Conservation (phyloP, 2,113 vertebrate species). For the Poecilia latipinna region DNA sequence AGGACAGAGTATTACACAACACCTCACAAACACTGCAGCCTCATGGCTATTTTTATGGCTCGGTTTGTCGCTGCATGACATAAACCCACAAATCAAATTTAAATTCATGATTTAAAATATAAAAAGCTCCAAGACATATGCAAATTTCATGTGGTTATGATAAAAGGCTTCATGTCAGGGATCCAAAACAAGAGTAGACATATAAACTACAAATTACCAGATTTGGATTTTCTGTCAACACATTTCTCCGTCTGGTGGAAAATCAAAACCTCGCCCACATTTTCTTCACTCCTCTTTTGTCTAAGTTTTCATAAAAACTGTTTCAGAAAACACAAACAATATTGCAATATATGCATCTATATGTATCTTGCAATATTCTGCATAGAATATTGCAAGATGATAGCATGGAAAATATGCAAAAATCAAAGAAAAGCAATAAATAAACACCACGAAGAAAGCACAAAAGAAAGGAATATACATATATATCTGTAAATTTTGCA, state of each 20-base stretch:
- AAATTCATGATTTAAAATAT: not conserved
- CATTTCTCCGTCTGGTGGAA: not conserved
- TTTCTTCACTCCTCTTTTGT: not conserved
- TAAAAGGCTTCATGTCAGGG: not conserved
- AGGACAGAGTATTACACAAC: slow-evolving; percentile 57
- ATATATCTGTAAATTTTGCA: not conserved
- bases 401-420: not conserved
- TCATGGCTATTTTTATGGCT: slow-evolving; percentile 41
- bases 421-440: not conserved
- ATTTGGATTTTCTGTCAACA: not conserved
- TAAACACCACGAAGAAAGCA: not conserved
- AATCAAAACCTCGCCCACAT: not conserved
- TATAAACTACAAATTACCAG: not conserved
- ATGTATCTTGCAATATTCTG: too few species aligned
- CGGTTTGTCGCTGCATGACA: not conserved
- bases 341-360: too few species aligned
- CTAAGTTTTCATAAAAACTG: not conserved
- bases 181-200: not conserved
- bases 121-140: not conserved
- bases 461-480: not conserved
- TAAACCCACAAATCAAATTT: slow-evolving; percentile 15
- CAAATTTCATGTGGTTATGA: not conserved
- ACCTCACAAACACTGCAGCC: slow-evolving; percentile 41
- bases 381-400: not conserved
- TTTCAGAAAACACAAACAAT: not conserved